phyloP scores from a whole-genome alignment of 1,140 invertebrate genomes.

The Aphaenogaster floridana region DNA sequence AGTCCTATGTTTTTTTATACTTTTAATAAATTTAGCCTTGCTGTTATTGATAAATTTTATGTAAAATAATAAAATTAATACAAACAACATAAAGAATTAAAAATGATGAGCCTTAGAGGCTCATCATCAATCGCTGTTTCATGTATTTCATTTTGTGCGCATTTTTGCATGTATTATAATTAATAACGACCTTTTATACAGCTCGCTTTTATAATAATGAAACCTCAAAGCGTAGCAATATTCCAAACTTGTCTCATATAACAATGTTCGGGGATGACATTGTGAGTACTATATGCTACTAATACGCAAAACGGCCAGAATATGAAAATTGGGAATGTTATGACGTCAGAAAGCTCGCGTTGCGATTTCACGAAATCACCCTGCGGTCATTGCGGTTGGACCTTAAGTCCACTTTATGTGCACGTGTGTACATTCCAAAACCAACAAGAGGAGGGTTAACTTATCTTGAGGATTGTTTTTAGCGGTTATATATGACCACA shows the following conservation, averaged over 20 bases:
- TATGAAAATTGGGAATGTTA: slow-evolving; percentile 67
- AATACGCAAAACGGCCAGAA: slow-evolving; percentile 18
- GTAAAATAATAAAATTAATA: background rate
- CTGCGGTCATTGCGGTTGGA: slow-evolving; percentile 52
- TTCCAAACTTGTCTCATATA: slow-evolving; percentile 17
- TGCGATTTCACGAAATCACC: slow-evolving; percentile 36
- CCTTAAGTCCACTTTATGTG: slow-evolving; percentile 37
- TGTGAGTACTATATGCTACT: slow-evolving; percentile 17
- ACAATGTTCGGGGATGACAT: slow-evolving; percentile 27
- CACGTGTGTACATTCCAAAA: slow-evolving; percentile 36
- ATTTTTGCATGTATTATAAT: slow-evolving; percentile 5
- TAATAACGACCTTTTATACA: slow-evolving; percentile 24
- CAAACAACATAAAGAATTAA: background rate
- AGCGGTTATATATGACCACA: background rate
- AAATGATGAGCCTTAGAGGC: background rate
- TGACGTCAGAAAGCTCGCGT: slow-evolving; percentile 60
- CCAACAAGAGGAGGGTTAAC: slow-evolving; percentile 21
- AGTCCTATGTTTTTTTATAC: background rate
- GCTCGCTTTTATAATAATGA: background rate
- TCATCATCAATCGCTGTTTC: background rate
- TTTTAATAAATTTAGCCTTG: background rate
- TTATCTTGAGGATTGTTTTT: slow-evolving; percentile 41
- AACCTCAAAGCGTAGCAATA: slow-evolving; percentile 32
- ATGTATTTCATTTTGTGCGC: background rate
- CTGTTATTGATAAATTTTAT: background rate